A percentile compares a stretch with the other conserved stretches of the same genome.
Conservation (phyloP, 2,888 invertebrate species). For the Stratiomys singularior region DNA sequence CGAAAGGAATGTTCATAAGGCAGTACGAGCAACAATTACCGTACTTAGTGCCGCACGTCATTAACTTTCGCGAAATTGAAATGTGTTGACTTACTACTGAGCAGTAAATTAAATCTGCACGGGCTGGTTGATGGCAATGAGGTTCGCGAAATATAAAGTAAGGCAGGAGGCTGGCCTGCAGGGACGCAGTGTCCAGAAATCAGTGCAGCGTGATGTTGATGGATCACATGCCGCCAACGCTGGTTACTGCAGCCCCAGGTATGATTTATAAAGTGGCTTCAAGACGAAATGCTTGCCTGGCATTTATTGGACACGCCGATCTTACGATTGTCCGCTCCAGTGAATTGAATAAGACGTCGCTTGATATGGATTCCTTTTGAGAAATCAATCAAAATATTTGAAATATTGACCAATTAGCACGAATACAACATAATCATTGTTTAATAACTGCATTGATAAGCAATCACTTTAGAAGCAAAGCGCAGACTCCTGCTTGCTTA, state of each 20-base stretch:
- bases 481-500: no score
- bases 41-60: conserved; percentile 40
- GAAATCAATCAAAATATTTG: neutral
- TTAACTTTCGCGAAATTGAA: conserved; percentile 47
- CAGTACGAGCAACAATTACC: conserved; percentile 48
- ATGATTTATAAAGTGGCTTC: conserved; percentile 22
- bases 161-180: neutral
- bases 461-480: no score
- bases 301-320: neutral
- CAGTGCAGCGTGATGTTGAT: conserved; percentile 32
- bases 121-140: conserved; percentile 5
- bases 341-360: neutral
- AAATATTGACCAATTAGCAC: neutral
- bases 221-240: neutral
- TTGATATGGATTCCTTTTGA: neutral
- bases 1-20: conserved; percentile 18
- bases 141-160: neutral
- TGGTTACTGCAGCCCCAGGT: neutral
- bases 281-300: neutral
- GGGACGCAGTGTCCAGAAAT: neutral
- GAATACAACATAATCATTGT: no score
- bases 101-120: conserved; percentile 47
- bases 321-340: conserved; percentile 21
- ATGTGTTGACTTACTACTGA: conserved; percentile 41
- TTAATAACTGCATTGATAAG: no score